Evolutionary conservation across 2,888 invertebrate genomes (phyloP), one percentile per base, ranked within the genome.

Genomic region (Drosophila emarginata): DNA sequence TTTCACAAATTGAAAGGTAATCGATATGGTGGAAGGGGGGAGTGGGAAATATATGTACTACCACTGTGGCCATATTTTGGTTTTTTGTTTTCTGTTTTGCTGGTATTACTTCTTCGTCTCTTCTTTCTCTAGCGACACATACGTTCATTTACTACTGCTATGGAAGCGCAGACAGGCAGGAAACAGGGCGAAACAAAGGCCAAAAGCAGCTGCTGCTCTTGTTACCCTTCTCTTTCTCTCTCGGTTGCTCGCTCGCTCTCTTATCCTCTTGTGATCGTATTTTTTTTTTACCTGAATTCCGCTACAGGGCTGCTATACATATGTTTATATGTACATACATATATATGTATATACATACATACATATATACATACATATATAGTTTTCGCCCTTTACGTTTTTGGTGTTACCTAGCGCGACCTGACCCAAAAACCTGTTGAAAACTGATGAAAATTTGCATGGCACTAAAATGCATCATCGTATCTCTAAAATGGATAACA

Each of bases 101-200:
- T 32, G 11, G 9, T 32, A 32, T 32, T 32, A 9, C 32, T 32
- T 32, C 2, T 32, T 32, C 18, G 18, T 45, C 21, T 45, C 18
- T 18, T 18, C 32, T 9, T 9, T 1, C 9, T 2, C 7, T 9
- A 7, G 9, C 9, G 4, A 32, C 1, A 32, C 9, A 32, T 32
- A 32, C 32, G 9, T 32, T 9, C 32, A 32, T 32, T 9, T 7
- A 11, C 9, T 7, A 11, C 11, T 7, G 9, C 9, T 7, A 32
- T 9, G n/a, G 11, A 40, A 45, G 28, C 54, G 23, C 53, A 39
- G 61, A 53, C 45, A 45, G 11, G 15, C 58, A 53, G 61, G 68
- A 67, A 60, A 53, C 53, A 21, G 60, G 61, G 68, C 67, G 60
- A 67, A 67, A 67, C 67, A 68, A 67, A 67, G 61, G 69, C 51